Evolutionary conservation across 2,113 vertebrate species (phyloP).

Genomic region (Penelope pileata): DNA sequence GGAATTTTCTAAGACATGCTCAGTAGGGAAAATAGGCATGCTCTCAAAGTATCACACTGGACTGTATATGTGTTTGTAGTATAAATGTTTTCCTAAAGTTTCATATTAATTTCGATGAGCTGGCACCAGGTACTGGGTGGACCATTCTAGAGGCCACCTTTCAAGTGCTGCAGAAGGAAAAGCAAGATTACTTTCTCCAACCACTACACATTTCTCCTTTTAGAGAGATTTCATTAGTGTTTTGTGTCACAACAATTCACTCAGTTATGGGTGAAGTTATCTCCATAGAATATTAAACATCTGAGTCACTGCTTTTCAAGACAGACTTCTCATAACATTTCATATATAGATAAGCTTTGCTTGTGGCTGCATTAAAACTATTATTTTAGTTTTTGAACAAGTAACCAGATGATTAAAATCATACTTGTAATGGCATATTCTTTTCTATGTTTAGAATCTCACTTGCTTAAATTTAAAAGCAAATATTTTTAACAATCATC

Average conservation of each 20-base stretch:
- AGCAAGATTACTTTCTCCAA: neutral
- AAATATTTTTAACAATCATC: neutral
- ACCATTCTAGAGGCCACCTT: fast-evolving
- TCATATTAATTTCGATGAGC: neutral
- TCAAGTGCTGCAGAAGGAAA: neutral
- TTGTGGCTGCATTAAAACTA: neutral
- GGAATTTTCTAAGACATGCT: neutral
- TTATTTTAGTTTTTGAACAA: neutral
- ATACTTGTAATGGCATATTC: fast-evolving
- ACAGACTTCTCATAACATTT: neutral
- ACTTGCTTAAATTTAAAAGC: neutral
- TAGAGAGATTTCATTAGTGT: neutral
- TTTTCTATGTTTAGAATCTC: neutral
- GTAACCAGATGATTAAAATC: neutral
- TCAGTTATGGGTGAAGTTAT: neutral
- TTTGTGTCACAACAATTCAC: neutral
- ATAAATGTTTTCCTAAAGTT: neutral
- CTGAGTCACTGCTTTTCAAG: neutral
- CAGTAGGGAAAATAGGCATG: neutral
- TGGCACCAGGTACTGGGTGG: neutral
- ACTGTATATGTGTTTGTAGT: neutral
- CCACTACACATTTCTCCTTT: neutral
- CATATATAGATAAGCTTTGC: neutral
- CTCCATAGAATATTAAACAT: neutral
- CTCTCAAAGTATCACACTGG: neutral